A percentile compares a stretch with the other conserved stretches of the same genome.
phyloP scores from a whole-genome alignment of 2,888 invertebrate species.

The Mallateleia sp. region DNA sequence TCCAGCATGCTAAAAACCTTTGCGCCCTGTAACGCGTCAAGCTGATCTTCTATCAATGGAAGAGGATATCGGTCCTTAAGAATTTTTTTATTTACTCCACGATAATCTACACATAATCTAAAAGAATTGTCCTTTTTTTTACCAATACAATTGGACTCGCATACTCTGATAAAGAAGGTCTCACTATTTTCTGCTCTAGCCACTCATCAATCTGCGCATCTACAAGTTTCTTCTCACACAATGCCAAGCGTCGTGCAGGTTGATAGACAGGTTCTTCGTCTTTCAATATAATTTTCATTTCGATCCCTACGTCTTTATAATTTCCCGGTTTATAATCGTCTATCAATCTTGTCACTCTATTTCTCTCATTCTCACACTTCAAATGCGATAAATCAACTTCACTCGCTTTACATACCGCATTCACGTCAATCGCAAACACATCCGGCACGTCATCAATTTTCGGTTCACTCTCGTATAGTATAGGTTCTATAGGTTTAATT shows the following conservation, averaged over 20 bases:
- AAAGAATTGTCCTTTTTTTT: conserved; percentile 75
- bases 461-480: background rate
- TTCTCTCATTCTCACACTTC: background rate
- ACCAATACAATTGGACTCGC: conserved; percentile 76
- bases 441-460: background rate
- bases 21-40: conserved; percentile 30
- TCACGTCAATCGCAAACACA: background rate
- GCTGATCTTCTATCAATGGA: conserved; percentile 38
- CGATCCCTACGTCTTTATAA: conserved; percentile 10
- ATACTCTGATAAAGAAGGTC: conserved; percentile 38
- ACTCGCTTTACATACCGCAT: no score
- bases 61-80: conserved; percentile 26
- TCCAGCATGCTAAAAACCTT: conserved; percentile 15
- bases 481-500: conserved; percentile 12
- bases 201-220: conserved; percentile 19
- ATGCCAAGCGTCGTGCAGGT: conserved; percentile 70
- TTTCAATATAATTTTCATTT: conserved; percentile 65
- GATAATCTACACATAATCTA: conserved; percentile 81
- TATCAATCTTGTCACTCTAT: conserved; percentile 37
- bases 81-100: conserved; percentile 83
- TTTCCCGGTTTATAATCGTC: conserved; percentile 52
- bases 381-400: conserved; percentile 1
- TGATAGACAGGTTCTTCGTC: conserved; percentile 73
- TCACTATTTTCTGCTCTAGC: background rate
- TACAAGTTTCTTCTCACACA: conserved; percentile 57